Percentiles rank a stretch among this genome's conserved stretches.
Conservation (phyloP, 2,797 vertebrate genomes). For the Pygocentrus nattereri region DNA sequence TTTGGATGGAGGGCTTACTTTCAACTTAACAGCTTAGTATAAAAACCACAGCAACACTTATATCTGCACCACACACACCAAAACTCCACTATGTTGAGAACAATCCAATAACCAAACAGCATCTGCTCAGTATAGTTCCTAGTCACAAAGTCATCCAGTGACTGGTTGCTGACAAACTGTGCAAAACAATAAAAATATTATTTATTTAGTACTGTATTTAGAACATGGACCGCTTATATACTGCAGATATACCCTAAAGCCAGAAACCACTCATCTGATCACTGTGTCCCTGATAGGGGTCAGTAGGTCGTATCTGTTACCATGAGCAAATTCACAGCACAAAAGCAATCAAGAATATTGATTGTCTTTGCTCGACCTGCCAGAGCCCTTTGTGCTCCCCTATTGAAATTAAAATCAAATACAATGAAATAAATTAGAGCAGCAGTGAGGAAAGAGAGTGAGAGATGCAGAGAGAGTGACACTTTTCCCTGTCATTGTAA, state of each 20-base stretch:
- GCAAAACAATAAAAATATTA: too few relatives aligned
- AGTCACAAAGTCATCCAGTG: too few relatives aligned
- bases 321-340: not conserved
- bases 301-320: not conserved
- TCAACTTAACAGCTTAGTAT: too few relatives aligned
- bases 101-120: too few relatives aligned
- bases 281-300: not conserved
- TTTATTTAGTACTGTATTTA: not conserved
- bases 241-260: not conserved
- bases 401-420: constrained; percentile 5
- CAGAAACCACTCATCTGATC: not conserved
- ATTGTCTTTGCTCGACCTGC: not conserved
- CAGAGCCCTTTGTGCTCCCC: too few relatives aligned
- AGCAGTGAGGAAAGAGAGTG: not conserved
- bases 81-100: too few relatives aligned
- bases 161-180: too few relatives aligned
- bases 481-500: not conserved
- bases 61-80: too few relatives aligned
- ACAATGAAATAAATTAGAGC: not conserved
- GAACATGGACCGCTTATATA: not conserved
- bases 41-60: too few relatives aligned
- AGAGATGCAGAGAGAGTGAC: not conserved
- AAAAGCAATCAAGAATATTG: constrained; percentile 7
- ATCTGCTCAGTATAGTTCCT: too few relatives aligned
- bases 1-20: too few relatives aligned